A percentile compares a stretch with the other conserved stretches of the same genome.
Evolutionary conservation across 1,140 invertebrate genomes (phyloP).

Genomic region (Bradynema listronoti): DNA sequence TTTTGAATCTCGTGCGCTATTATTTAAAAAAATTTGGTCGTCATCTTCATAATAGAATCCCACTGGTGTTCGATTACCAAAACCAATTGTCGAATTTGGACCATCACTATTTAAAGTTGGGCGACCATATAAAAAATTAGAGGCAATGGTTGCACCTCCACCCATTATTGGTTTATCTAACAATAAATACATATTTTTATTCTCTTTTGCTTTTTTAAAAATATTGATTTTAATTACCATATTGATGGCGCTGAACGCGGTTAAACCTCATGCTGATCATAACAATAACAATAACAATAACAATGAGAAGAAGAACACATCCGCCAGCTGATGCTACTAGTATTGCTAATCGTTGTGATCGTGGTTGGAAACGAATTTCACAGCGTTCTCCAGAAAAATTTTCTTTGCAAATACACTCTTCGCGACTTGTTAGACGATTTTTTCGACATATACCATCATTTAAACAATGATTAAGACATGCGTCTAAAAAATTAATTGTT

Average conservation of each 20-base stretch:
- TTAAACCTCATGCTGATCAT: slow-evolving; percentile 45
- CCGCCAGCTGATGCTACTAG: slow-evolving; percentile 20
- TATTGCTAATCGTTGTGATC: slow-evolving; percentile 35
- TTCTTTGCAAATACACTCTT: slow-evolving; percentile 55
- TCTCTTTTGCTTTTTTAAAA: neutral
- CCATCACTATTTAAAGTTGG: slow-evolving; percentile 15
- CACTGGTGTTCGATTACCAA: slow-evolving; percentile 27
- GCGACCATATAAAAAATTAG: slow-evolving; percentile 46
- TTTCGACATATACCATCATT: slow-evolving; percentile 85
- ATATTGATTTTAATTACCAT: slow-evolving; percentile 24
- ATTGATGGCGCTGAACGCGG: slow-evolving; percentile 15
- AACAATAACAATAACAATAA: slow-evolving; percentile 39
- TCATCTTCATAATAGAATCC: slow-evolving; percentile 48
- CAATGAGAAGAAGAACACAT: slow-evolving; percentile 38
- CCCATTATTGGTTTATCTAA: slow-evolving; percentile 6
- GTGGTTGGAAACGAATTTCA: slow-evolving; percentile 50
- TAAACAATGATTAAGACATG: slow-evolving; percentile 78
- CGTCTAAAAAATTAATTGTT: slow-evolving; percentile 63
- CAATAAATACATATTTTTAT: neutral
- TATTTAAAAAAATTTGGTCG: too few relatives aligned
- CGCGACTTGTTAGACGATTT: slow-evolving; percentile 62
- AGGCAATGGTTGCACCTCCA: slow-evolving; percentile 35
- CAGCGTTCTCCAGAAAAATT: slow-evolving; percentile 53
- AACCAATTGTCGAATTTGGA: slow-evolving; percentile 13
- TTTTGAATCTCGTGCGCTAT: too few relatives aligned